These are phyloP conservation scores for Caenorhabditis afra DNA, from an alignment of 2,888 invertebrate genomes.

Conservation along the genomic window DNA sequence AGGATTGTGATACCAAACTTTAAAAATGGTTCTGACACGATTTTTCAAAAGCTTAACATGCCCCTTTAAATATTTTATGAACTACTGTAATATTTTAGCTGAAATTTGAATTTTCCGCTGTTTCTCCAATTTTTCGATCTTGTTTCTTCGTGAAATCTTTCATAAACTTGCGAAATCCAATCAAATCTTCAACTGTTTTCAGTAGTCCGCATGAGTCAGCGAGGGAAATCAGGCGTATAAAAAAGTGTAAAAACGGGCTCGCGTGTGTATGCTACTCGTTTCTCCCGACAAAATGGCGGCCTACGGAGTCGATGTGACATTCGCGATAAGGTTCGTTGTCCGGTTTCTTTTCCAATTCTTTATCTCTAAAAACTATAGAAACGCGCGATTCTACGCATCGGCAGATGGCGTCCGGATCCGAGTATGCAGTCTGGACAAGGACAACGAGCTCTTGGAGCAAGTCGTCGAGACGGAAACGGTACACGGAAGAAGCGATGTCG, in stretches of 20 bases:
- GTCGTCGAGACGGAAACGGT: slow-evolving; percentile 65
- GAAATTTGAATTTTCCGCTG: not conserved
- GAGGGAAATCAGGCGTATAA: slow-evolving; percentile 23
- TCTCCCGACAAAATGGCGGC: slow-evolving; percentile 60
- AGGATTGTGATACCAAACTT: no score
- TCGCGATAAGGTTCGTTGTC: slow-evolving; percentile 39
- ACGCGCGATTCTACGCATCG: slow-evolving; percentile 31
- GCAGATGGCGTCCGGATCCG: slow-evolving; percentile 39
- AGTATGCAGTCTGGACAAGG: slow-evolving; percentile 24
- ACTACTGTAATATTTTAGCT: no score
- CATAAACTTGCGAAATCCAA: not conserved
- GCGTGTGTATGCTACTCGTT: slow-evolving; percentile 57
- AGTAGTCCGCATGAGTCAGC: slow-evolving; percentile 26
- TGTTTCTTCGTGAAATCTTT: not conserved
- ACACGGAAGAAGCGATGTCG: slow-evolving; percentile 41
- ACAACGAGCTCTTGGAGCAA: slow-evolving; percentile 46
- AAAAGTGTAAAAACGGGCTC: slow-evolving; percentile 44
- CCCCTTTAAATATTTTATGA: no score
- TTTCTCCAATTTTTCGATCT: no score
- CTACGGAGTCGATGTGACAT: slow-evolving; percentile 50
- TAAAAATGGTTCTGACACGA: no score
- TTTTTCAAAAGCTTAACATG: no score
- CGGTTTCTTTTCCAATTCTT: slow-evolving; percentile 11
- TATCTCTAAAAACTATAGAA: slow-evolving; percentile 21
- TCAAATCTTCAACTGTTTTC: not conserved